Percentiles rank a stretch among this genome's conserved stretches.
These are phyloP conservation scores for Lophius americanus DNA, from an alignment of 2,797 vertebrate species.

Conservation along the genomic window DNA sequence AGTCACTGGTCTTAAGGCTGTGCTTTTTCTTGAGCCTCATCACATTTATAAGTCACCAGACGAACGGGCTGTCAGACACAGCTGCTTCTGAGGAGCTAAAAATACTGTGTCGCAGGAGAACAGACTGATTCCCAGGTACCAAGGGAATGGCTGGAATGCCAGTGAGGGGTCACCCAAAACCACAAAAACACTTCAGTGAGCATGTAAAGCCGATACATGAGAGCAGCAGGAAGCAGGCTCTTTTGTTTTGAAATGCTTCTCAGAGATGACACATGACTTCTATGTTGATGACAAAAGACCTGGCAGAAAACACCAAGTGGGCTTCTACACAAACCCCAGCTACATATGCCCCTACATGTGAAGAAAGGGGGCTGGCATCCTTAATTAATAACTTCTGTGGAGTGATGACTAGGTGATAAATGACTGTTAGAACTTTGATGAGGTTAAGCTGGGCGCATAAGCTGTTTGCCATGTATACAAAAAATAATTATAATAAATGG, in stretches of 20 bases:
- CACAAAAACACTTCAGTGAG: conserved; percentile 15
- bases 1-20: background rate
- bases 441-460: too few relatives aligned
- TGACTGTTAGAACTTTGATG: too few relatives aligned
- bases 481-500: too few relatives aligned
- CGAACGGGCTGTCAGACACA: conserved; percentile 37
- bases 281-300: conserved; percentile 11
- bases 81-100: conserved; percentile 66
- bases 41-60: conserved; percentile 50
- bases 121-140: conserved; percentile 74
- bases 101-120: conserved; percentile 60
- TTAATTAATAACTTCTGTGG: too few relatives aligned
- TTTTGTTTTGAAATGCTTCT: conserved; percentile 5
- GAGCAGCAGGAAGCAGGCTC: background rate
- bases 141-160: conserved; percentile 71
- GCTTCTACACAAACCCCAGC: too few relatives aligned
- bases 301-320: background rate
- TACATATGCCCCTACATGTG: too few relatives aligned
- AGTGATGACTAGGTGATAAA: too few relatives aligned
- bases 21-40: conserved; percentile 24
- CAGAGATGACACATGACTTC: background rate
- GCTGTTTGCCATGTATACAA: too few relatives aligned
- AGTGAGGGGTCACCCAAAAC: conserved; percentile 36
- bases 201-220: conserved; percentile 5
- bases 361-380: too few relatives aligned